Percentiles rank a stretch among this genome's conserved stretches.
phyloP scores from a whole-genome alignment of 1,140 invertebrate genomes.

The Trachymyrmex septentrionalis region DNA sequence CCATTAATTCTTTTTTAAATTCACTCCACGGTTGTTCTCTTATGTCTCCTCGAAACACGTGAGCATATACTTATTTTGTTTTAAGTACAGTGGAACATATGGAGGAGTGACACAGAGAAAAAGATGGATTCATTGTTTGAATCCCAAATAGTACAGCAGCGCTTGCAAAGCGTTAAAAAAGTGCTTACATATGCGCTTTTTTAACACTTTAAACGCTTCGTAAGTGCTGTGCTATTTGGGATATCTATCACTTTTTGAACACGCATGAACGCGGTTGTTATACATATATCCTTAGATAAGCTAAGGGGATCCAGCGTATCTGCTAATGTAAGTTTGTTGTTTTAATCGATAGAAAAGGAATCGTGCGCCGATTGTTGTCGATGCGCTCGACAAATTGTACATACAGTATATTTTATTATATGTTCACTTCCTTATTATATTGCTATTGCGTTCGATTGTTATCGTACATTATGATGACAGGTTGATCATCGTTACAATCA shows the following conservation, averaged over 20 bases:
- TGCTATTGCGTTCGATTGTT: slow-evolving; percentile 48
- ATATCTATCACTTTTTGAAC: slow-evolving; percentile 8
- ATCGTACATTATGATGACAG: slow-evolving; percentile 63
- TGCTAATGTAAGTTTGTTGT: slow-evolving; percentile 39
- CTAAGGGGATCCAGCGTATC: slow-evolving; percentile 38
- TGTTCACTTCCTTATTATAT: slow-evolving; percentile 42
- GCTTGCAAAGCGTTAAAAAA: too few species aligned
- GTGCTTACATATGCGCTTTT: too few species aligned
- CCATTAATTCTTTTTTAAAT: not conserved
- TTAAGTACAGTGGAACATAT: slow-evolving; percentile 1
- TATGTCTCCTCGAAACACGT: not conserved
- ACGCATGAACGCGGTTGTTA: slow-evolving; percentile 47
- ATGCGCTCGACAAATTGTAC: slow-evolving; percentile 34
- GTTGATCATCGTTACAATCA: slow-evolving; percentile 42
- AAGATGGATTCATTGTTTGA: not conserved
- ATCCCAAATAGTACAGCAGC: not conserved
- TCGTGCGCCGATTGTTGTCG: slow-evolving; percentile 20
- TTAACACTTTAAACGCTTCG: too few species aligned
- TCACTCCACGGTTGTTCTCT: not conserved
- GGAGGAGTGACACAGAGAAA: too few species aligned
- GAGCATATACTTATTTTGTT: slow-evolving; percentile 28
- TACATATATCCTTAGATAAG: slow-evolving; percentile 53
- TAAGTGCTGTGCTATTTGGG: too few species aligned
- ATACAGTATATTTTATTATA: slow-evolving; percentile 55
- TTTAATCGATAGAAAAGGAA: slow-evolving; percentile 33